These are phyloP conservation scores for Oryzias curvinotus DNA, from an alignment of 2,113 vertebrate species.

Conservation along the genomic window DNA sequence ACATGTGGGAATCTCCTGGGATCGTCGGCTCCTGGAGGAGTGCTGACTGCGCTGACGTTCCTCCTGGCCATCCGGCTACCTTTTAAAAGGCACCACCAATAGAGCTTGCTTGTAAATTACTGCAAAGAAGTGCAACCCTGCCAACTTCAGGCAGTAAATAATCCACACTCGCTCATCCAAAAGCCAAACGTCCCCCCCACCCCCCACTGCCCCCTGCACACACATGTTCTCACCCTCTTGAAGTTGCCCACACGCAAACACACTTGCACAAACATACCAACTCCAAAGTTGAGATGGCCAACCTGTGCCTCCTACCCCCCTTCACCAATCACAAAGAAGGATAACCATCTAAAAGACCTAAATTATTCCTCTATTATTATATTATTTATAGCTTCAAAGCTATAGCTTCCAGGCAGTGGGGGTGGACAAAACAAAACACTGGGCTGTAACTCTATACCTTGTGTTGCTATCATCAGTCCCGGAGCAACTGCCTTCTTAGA, in stretches of 20 bases:
- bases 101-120: constrained; percentile 78
- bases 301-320: constrained; percentile 56
- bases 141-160: constrained; percentile 82
- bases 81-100: constrained; percentile 76
- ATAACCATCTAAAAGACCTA: constrained; percentile 73
- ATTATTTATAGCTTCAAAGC: constrained; percentile 61
- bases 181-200: constrained; percentile 50
- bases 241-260: constrained; percentile 70
- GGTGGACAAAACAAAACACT: constrained; percentile 59
- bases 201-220: constrained; percentile 53
- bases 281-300: constrained; percentile 44
- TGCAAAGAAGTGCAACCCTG: constrained; percentile 73
- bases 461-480: constrained; percentile 37
- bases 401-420: constrained; percentile 57
- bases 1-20: constrained; percentile 46
- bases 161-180: constrained; percentile 75
- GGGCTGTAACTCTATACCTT: constrained; percentile 42
- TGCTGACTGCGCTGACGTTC: constrained; percentile 67
- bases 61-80: constrained; percentile 70
- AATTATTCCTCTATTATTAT: constrained; percentile 68
- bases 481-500: constrained; percentile 28
- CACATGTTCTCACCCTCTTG: constrained; percentile 59
- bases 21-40: constrained; percentile 48
- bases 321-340: constrained; percentile 73
- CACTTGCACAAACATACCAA: constrained; percentile 42